Evolutionary conservation across 53 echinoderm and acorn worm species (phyloP), one percentile per base, ranked within the genome.

Genomic region (Paracentrotus lividus): DNA sequence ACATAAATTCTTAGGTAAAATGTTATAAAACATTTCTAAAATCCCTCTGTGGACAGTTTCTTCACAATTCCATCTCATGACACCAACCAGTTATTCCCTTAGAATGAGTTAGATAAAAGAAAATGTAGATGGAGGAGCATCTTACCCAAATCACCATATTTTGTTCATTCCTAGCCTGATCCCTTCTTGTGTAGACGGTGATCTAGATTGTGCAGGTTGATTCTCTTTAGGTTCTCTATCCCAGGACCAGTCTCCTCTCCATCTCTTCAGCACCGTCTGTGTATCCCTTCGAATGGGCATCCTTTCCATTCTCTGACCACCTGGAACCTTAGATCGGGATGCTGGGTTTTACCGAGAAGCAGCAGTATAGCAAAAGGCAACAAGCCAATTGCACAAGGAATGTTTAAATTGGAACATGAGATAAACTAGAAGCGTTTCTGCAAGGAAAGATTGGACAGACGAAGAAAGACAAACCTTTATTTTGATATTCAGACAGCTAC

Each of bases 81-180:
- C n/a, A n/a, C n/a, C n/a, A n/a, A n/a, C n/a, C n/a, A n/a, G n/a
- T n/a, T n/a, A n/a, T n/a, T n/a, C n/a, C n/a, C n/a, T n/a, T n/a
- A n/a, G n/a, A 53, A 53, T 54, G 54, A 54, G 1, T 1, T 13
- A 4, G 7, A 18, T 54, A 18, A 54, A 54, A 15, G 2, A 54
- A 54, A 18, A 54, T 54, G 14, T 54, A 29, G 9, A 64, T 9
- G 64, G 31, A 64, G 64, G 64, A 29, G 85, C 9, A 1, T 33
- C 95, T 95, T 94, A 98, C 99, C n/a, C 99, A 96, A 54, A 88
- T 99, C 99, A 43, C 96, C 97, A 92, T 94, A 99, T 88, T n/a
- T 94, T 24, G 84, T 99, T 97, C 96, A 99, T 97, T 33, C 95
- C 97, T 1, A 97, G 95, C 61, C 92, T 96, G 92, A 97, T 20